Base-by-base conservation (phyloP, 2,888 invertebrate species). In the Drosophila siamana region DNA sequence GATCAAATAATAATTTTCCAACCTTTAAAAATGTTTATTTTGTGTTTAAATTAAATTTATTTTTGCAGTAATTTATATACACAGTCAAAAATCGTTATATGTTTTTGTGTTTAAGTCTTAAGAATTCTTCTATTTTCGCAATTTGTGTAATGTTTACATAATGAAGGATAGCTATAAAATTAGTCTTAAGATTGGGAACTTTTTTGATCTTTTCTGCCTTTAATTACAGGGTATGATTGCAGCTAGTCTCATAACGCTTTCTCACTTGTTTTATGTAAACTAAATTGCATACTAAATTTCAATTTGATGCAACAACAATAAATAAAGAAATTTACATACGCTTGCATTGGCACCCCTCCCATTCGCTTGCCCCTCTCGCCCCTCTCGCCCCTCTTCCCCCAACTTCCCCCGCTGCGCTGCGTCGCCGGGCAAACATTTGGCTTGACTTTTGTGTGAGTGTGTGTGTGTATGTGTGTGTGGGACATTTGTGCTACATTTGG, bases 281-380 rank as follows among this genome's bases (percentile, higher is more conserved):
- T 62, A 62, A 65, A 74, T 68, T 70, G 68, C 61, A 62, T 57
- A 56, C 61, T 55, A 69, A 70, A 78, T 78, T 80, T 74, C 74
- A 78, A 74, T 74, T 68, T 77, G 65, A 61, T 67, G 64, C 77
- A 71, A 76, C 64, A 75, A 79, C 76, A 77, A 71, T 78, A 59
- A 77, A 71, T 78, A 59, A 44, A 57, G 65, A 63, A 78, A 74
- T 70, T 80, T 78, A 52, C 74, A 65, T 52, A 60, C 44, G 64
- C 47, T 56, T 52, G 50, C 66, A 56, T 19, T n/a, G 19, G 36
- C 26, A 26, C 44, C 8, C 24, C 41, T 8, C 7, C 4, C 40
- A 0, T 1, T 13, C 41, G 30, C 3, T 6, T 5, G n/a, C 30
- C 19, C 8, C 16, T 11, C n/a, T n/a, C n/a, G 1, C n/a, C n/a